Conservation (phyloP, 2,888 invertebrate species). For the Lasioglossum villosulum region DNA sequence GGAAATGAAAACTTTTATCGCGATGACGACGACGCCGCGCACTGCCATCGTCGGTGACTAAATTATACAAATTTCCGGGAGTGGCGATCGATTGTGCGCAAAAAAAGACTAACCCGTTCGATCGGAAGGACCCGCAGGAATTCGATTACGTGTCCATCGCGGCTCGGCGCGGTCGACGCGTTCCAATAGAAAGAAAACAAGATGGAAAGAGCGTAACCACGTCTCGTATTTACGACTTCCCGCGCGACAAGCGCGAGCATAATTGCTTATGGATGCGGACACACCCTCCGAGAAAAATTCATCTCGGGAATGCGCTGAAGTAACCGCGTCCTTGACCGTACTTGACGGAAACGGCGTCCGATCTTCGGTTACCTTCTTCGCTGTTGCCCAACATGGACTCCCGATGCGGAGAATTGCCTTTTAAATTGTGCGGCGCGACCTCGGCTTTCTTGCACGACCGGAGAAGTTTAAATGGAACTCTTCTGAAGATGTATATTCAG, state of each 20-base stretch:
- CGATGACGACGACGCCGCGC: not conserved
- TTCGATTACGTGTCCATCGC: conserved; percentile 38
- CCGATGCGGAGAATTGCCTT: conserved; percentile 12
- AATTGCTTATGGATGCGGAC: conserved; percentile 69
- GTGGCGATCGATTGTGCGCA: not conserved
- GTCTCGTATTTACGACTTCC: conserved; percentile 16
- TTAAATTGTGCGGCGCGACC: not conserved
- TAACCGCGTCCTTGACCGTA: conserved; percentile 68
- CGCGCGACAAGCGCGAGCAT: conserved; percentile 51
- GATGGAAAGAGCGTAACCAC: not conserved
- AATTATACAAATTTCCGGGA: conserved; percentile 60
- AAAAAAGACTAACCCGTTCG: not conserved
- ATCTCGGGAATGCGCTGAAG: conserved; percentile 58
- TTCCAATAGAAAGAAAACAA: conserved; percentile 8
- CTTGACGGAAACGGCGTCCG: conserved; percentile 62
- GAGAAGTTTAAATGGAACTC: not conserved
- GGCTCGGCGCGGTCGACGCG: not conserved
- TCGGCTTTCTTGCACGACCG: not conserved
- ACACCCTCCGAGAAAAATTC: conserved; percentile 66
- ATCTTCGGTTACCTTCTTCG: conserved; percentile 52
- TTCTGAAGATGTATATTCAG: not conserved
- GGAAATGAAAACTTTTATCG: conserved; percentile 46
- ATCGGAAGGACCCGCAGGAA: conserved; percentile 20
- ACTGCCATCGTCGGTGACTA: not conserved
- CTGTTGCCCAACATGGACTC: conserved; percentile 39